Evolutionary conservation across 1,140 invertebrate species (phyloP).

Genomic region (Amyelois transitella): DNA sequence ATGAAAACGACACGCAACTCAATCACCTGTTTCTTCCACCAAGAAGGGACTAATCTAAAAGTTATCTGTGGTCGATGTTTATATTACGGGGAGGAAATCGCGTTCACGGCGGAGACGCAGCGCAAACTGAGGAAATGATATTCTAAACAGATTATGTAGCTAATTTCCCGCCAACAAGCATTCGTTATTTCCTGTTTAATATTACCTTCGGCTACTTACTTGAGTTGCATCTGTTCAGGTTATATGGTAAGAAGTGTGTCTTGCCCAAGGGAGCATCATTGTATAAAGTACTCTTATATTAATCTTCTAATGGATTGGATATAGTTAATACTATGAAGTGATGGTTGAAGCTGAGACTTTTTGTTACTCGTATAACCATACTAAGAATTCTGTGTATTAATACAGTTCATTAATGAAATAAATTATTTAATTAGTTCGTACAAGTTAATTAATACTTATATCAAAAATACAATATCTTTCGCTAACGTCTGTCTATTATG

Average conservation of each 20-base stretch:
- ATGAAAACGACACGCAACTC: not conserved
- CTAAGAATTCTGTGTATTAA: too few relatives aligned
- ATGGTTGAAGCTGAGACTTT: not conserved
- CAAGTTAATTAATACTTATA: too few relatives aligned
- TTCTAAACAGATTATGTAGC: conserved; percentile 25
- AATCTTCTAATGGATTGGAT: not conserved
- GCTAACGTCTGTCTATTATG: too few relatives aligned
- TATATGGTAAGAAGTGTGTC: too few relatives aligned
- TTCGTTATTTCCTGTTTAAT: conserved; percentile 12
- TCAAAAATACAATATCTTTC: too few relatives aligned
- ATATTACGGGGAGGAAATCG: conserved; percentile 13
- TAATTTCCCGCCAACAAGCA: conserved; percentile 24
- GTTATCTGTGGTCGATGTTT: conserved; percentile 3
- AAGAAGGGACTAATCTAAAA: not conserved
- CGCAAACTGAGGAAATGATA: conserved; percentile 23
- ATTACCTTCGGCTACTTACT: not conserved
- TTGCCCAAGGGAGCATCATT: too few relatives aligned
- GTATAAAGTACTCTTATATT: not conserved
- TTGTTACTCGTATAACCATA: too few relatives aligned
- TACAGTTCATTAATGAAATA: too few relatives aligned
- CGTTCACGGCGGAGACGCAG: conserved; percentile 9
- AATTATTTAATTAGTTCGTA: too few relatives aligned
- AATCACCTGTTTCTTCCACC: not conserved
- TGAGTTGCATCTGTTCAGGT: not conserved
- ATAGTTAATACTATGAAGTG: not conserved